These are phyloP conservation scores for Diceros bicornis DNA, from an alignment of 2,797 vertebrate species.

Conservation along the genomic window DNA sequence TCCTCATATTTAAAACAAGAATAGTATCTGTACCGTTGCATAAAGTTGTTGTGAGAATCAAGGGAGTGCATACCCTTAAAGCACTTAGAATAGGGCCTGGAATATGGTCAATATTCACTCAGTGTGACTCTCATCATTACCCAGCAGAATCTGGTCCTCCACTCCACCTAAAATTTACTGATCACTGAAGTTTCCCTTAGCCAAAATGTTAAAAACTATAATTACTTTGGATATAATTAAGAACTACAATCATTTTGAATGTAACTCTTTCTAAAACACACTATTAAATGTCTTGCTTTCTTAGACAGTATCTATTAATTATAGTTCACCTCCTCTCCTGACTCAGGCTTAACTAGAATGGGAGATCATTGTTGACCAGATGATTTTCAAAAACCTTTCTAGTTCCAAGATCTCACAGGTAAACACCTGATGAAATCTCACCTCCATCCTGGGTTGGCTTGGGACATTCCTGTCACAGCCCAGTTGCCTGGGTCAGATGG, in stretches of 20 bases:
- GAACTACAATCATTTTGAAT: constrained; percentile 59
- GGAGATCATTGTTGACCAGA: not conserved
- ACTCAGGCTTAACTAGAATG: not conserved
- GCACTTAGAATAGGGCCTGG: not conserved
- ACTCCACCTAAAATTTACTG: constrained; percentile 29
- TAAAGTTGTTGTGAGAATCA: not conserved
- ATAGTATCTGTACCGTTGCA: not conserved
- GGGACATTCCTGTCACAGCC: rapidly evolving
- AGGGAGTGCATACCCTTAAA: constrained; percentile 48
- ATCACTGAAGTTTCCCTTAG: constrained; percentile 50
- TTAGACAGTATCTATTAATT: constrained; percentile 56
- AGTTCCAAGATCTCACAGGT: constrained; percentile 21
- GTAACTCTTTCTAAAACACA: constrained; percentile 53
- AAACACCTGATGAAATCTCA: not conserved
- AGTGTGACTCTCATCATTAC: not conserved
- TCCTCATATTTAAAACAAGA: constrained; percentile 44
- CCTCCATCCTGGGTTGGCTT: not conserved
- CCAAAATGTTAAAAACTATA: constrained; percentile 65
- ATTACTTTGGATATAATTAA: constrained; percentile 71
- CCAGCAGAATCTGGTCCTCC: constrained; percentile 57
- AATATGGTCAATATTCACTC: not conserved
- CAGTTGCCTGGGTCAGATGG: not conserved
- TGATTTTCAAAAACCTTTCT: not conserved
- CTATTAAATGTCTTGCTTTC: constrained; percentile 29
- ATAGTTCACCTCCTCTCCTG: constrained; percentile 9